Evolutionary conservation across 2,888 invertebrate genomes (phyloP), one percentile per base, ranked within the genome.

Genomic region (Andrena haemorrhoa): DNA sequence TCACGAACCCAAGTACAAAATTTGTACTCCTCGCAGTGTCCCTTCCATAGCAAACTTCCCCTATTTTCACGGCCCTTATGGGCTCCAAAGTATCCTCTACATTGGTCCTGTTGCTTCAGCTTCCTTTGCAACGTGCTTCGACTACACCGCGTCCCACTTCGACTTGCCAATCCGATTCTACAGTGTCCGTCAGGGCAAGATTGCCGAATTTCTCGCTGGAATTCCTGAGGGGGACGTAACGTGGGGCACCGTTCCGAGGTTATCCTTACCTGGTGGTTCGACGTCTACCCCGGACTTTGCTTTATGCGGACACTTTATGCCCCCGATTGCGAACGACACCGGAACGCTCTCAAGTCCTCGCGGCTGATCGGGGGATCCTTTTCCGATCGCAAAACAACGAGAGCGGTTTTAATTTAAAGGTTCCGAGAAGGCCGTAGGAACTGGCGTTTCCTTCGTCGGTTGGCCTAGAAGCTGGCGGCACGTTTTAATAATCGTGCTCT

Each of bases 291-390:
- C 41, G 83, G 89, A 87, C 87, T 89, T 91, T 91, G 91, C 90
- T 92, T 92, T 92, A 92, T 91, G 92, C 89, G 91, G 91, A 92
- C 92, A 93, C 92, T 94, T 93, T 94, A 93, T 93, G 94, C 93
- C 92, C 90, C 92, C 93, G 94, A 94, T 94, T 93, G 93, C 93
- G 89, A 91, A 89, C 93, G 91, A 94, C 93, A 94, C 91, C 93
- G 92, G 94, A 94, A 94, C 94, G 93, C 94, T 93, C 93, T 94
- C 93, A 94, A 89, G 81, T 83, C 90, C 83, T 88, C 91, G 90
- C 90, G 90, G 89, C 92, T 84, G 89, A 90, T 90, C 90, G 88
- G 84, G 88, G 84, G 86, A 82, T 80, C 82, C 84, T 90, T 87
- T 89, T 83, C 89, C 88, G 88, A 90, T 89, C 86, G 89, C 90